These are phyloP conservation scores for Bombus confusus DNA, from an alignment of 1,140 invertebrate genomes.

Conservation along the genomic window DNA sequence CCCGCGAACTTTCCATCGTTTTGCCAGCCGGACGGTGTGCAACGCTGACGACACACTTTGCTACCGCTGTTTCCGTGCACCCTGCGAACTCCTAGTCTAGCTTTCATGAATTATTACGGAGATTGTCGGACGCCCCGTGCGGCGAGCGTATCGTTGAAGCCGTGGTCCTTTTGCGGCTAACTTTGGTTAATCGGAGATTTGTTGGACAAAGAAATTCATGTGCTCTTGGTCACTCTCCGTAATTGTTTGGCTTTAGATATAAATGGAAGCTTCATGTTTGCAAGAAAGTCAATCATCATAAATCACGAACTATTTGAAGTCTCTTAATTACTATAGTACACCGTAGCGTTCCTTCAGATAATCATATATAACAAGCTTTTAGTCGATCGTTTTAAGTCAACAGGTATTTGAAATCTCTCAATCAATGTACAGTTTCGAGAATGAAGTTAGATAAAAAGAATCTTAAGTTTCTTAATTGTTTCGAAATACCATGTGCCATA, in stretches of 20 bases:
- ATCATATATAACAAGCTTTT: too few relatives aligned
- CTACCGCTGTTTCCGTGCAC: conserved; percentile 9
- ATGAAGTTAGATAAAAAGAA: too few relatives aligned
- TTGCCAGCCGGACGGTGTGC: conserved; percentile 20
- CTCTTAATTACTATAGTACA: too few relatives aligned
- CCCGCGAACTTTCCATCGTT: conserved; percentile 31
- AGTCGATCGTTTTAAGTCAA: too few relatives aligned
- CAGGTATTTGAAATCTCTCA: too few relatives aligned
- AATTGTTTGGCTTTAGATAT: neutral
- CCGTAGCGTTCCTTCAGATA: too few relatives aligned
- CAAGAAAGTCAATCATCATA: neutral
- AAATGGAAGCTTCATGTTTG: neutral
- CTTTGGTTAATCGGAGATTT: neutral
- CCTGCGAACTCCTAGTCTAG: neutral
- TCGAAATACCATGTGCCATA: too few relatives aligned
- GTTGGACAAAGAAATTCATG: neutral
- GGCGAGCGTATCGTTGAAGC: conserved; percentile 1
- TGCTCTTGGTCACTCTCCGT: too few relatives aligned
- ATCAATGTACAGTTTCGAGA: too few relatives aligned
- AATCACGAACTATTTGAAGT: neutral
- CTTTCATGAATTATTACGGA: conserved; percentile 38
- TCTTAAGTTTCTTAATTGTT: too few relatives aligned
- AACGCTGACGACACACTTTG: conserved; percentile 44
- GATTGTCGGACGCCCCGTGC: neutral
- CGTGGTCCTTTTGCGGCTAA: neutral